Percentiles rank a stretch among this genome's conserved stretches.
phyloP scores from a whole-genome alignment of 2,888 invertebrate genomes.

The Rosalia funebris region DNA sequence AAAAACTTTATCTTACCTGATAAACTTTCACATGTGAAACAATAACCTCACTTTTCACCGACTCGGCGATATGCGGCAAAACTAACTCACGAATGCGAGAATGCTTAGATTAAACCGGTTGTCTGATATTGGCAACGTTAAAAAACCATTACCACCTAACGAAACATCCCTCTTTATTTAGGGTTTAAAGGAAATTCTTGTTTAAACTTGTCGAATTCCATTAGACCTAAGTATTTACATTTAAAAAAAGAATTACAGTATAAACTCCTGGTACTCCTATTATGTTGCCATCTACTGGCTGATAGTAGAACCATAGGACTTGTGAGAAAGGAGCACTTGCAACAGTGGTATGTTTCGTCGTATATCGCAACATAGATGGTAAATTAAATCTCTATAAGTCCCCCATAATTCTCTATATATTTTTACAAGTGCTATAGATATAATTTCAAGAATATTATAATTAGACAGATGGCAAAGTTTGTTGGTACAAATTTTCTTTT shows the following conservation, averaged over 20 bases:
- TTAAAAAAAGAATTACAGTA: background rate
- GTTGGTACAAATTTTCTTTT: too few species aligned
- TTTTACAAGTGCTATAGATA: too few species aligned
- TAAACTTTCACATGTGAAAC: background rate
- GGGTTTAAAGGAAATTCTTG: background rate
- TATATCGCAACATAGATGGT: too few species aligned
- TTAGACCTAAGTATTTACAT: background rate
- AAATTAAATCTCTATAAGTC: too few species aligned
- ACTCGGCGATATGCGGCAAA: background rate
- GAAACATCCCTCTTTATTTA: background rate
- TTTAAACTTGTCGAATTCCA: background rate
- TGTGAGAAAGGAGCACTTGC: background rate
- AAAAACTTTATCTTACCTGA: background rate
- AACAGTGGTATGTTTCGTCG: background rate
- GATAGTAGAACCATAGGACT: background rate
- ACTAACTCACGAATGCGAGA: background rate
- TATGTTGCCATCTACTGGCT: background rate
- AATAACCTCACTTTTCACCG: background rate
- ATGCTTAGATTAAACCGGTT: background rate
- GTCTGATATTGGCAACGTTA: background rate
- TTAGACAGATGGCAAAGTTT: too few species aligned
- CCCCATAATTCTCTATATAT: too few species aligned
- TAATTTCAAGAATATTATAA: too few species aligned
- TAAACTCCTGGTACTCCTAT: background rate
- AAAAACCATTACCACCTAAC: background rate